Evolutionary conservation across 1,140 invertebrate genomes (phyloP), one percentile per base, ranked within the genome.

Genomic region (Wasmannia auropunctata): DNA sequence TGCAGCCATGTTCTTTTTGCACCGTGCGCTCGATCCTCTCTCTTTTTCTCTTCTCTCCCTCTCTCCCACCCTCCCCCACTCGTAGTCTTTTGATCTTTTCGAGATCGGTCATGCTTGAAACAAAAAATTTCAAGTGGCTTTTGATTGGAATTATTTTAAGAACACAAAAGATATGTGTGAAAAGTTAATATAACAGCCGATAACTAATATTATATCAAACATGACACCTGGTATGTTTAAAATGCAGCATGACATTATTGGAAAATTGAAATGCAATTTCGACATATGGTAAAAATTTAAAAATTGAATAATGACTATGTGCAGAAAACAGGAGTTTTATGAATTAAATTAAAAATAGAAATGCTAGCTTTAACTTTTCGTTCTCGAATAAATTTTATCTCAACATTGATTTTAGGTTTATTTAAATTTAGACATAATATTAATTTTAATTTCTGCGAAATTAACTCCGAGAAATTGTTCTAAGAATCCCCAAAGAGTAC

Each of bases 121-220:
- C 51, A 51, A 86, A 76, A 51, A 83, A 86, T 88, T 83, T 60
- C 72, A n/a, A 56, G 8, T 22, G 43, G 19, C 37, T 76, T 49
- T 49, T 3, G 46, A 49, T 77, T 31, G 22, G 31, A 46, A 46
- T 58, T 72, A 54, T 58, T 74, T 46, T 22, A 31, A 46, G 14
- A 19, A 22, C 28, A 6, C 16, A 16, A 43, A 58, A 62, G 7
- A 62, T n/a, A 76, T 34, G 14, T n/a, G 10, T 31, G 19, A 6
- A 56, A 76, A 74, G 65, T 65, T 40, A 58, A 80, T 7, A 6
- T 22, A 31, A 46, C 19, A 51, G 56, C 25, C 16, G 16, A 11
- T 75, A 51, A 72, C 25, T 31, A n/a, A 16, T 25, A 75, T 76
- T 60, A 40, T 22, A 16, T 60, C 37, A 16, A 60, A 28, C 10